phyloP scores from a whole-genome alignment of 2,888 invertebrate species.

The Apamea monoglypha region DNA sequence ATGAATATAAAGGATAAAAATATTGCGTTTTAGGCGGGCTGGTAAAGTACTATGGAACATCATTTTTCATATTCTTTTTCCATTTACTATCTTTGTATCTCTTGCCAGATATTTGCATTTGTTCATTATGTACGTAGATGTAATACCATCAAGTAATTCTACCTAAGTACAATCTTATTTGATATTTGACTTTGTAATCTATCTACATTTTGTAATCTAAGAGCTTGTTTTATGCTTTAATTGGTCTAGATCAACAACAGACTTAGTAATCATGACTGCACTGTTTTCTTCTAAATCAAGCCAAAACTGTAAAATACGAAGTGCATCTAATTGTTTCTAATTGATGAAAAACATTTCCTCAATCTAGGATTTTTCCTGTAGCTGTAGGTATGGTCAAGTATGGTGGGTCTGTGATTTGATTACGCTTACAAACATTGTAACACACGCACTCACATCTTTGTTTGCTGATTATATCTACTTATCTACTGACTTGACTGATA shows the following conservation, averaged over 20 bases:
- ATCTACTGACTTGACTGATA: conserved; percentile 1
- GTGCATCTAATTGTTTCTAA: background rate
- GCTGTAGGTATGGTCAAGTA: background rate
- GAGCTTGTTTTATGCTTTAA: conserved; percentile 26
- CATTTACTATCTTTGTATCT: conserved; percentile 23
- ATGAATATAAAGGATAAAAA: conserved; percentile 45
- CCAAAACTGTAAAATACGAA: background rate
- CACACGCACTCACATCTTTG: background rate
- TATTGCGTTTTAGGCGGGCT: conserved; percentile 24
- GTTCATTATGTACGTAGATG: conserved; percentile 3
- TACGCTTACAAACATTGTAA: conserved; percentile 1
- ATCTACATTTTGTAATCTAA: background rate
- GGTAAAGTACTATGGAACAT: conserved; percentile 12
- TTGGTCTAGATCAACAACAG: background rate
- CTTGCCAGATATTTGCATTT: conserved; percentile 34
- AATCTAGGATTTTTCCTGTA: background rate
- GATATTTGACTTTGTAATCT: conserved; percentile 20
- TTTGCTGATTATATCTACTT: background rate
- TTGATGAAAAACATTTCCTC: background rate
- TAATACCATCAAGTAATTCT: conserved; percentile 7
- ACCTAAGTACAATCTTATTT: conserved; percentile 33
- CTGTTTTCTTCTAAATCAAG: background rate
- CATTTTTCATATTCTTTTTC: conserved; percentile 26
- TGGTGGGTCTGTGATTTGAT: background rate
- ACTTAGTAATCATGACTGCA: conserved; percentile 27